Evolutionary conservation across 2,113 vertebrate species (phyloP), one percentile per base, ranked within the genome.

Genomic region (Globicephala melas): DNA sequence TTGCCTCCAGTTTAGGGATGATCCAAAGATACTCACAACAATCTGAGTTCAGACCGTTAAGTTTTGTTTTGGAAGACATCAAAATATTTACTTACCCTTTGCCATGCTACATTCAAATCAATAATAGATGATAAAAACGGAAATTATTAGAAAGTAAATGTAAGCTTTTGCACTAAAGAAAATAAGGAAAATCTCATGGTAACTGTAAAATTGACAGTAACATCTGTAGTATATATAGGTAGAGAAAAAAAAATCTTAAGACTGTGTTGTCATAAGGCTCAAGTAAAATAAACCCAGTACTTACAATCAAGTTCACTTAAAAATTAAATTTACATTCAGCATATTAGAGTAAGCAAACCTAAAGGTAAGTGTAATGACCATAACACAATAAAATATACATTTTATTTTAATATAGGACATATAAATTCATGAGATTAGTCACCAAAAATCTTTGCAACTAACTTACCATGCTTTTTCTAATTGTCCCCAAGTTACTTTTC

Each of bases 271-370:
- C 50, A 80, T 25, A 63, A 82, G 6, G 10, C 53, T 70, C 80
- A 77, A 73, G 23, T 74, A 94, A 95, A 93, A 93, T 67, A 84
- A 92, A 89, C 9, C 20, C 38, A 53, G 13, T 53, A 81, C 6
- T 88, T 44, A 90, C 68, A 87, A 91, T 33, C 18, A 65, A 89
- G 26, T 79, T 90, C 58, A 67, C 67, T 82, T 94, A 84, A 90
- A 96, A 94, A 65, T 81, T 94, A 87, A 83, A 81, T 17, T 80
- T 87, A 44, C 17, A 1, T 76, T 86, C 21, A 94, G 26, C 12
- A 58, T 86, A 50, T 74, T 18, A 71, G 55, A 88, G 38, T 38
- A 67, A 93, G 70, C 11, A 77, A 81, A 73, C 14, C 20, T 63
- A 83, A 94, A 92, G 70, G 12, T 86, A 63, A 81, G 14, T 76